phyloP scores from a whole-genome alignment of 2,888 invertebrate genomes.

The Ceraclea dissimilis region DNA sequence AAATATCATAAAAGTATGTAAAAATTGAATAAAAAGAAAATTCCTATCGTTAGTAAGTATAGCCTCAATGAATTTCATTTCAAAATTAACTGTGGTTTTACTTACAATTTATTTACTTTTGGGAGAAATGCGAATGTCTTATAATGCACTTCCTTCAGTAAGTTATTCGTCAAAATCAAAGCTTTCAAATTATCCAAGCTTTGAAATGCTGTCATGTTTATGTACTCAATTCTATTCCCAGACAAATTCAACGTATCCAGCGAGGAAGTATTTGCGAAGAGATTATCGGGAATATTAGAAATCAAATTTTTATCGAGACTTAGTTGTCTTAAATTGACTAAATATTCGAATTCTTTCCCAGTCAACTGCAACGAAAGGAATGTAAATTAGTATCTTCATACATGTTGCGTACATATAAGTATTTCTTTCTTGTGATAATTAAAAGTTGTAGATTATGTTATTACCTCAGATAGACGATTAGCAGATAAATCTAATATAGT shows the following conservation, averaged over 20 bases:
- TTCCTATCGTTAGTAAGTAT: not conserved
- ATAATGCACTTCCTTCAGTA: constrained; percentile 55
- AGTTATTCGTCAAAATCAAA: constrained; percentile 64
- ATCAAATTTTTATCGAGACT: constrained; percentile 64
- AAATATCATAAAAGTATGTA: constrained; percentile 27
- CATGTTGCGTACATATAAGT: not conserved
- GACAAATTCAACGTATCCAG: constrained; percentile 62
- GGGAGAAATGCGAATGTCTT: constrained; percentile 56
- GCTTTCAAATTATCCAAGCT: constrained; percentile 59
- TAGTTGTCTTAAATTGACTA: constrained; percentile 52
- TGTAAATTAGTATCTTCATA: not conserved
- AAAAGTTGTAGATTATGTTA: too few species aligned
- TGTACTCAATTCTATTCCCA: constrained; percentile 57
- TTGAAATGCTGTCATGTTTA: constrained; percentile 53
- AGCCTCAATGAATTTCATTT: not conserved
- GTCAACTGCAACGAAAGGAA: constrained; percentile 40
- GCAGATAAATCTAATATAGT: constrained; percentile 44
- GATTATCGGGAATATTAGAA: constrained; percentile 46
- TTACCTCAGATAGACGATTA: constrained; percentile 13
- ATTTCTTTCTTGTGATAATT: too few species aligned
- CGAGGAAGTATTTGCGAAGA: constrained; percentile 49
- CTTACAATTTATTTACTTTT: constrained; percentile 65
- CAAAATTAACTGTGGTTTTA: not conserved
- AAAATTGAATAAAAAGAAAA: not conserved
- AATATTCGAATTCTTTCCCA: constrained; percentile 48